Evolutionary conservation across 2,888 invertebrate species (phyloP).

Genomic region (Ormyrus pomaceus): DNA sequence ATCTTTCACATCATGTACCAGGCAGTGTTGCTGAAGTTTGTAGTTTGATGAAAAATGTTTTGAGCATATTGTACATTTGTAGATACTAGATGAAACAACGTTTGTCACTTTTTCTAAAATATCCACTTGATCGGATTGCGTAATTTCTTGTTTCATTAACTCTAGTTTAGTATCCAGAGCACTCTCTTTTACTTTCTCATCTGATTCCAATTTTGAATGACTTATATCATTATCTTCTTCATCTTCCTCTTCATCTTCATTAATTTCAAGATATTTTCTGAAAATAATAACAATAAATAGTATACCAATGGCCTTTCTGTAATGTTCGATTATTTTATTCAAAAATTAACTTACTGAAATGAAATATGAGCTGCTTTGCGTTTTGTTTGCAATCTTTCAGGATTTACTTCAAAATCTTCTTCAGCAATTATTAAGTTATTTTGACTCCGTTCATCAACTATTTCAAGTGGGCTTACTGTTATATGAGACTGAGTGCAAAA

Average conservation of each 20-base stretch:
- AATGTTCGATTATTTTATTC: too few species aligned
- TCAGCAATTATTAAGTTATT: conserved; percentile 25
- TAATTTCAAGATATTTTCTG: conserved; percentile 54
- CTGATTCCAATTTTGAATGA: conserved; percentile 28
- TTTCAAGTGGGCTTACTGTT: conserved; percentile 25
- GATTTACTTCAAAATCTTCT: conserved; percentile 33
- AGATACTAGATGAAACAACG: conserved; percentile 65
- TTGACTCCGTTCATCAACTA: conserved; percentile 37
- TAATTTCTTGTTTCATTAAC: conserved; percentile 55
- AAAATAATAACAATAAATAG: conserved; percentile 20
- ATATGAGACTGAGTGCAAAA: conserved; percentile 44
- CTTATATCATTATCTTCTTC: conserved; percentile 31
- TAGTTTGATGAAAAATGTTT: conserved; percentile 81
- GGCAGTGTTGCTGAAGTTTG: conserved; percentile 80
- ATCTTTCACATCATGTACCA: conserved; percentile 82
- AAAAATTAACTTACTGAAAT: conserved; percentile 45
- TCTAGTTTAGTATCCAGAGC: conserved; percentile 47
- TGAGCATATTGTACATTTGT: conserved; percentile 82
- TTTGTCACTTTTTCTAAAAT: conserved; percentile 35
- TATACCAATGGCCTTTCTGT: too few species aligned
- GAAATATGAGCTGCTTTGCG: conserved; percentile 46
- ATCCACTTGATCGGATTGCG: conserved; percentile 54
- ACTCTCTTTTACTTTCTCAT: conserved; percentile 52
- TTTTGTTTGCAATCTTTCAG: conserved; percentile 41
- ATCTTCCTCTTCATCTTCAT: conserved; percentile 31